Evolutionary conservation across 2,797 vertebrate species (phyloP), one percentile per base, ranked within the genome.

Genomic region (Etheostoma nigrum): DNA sequence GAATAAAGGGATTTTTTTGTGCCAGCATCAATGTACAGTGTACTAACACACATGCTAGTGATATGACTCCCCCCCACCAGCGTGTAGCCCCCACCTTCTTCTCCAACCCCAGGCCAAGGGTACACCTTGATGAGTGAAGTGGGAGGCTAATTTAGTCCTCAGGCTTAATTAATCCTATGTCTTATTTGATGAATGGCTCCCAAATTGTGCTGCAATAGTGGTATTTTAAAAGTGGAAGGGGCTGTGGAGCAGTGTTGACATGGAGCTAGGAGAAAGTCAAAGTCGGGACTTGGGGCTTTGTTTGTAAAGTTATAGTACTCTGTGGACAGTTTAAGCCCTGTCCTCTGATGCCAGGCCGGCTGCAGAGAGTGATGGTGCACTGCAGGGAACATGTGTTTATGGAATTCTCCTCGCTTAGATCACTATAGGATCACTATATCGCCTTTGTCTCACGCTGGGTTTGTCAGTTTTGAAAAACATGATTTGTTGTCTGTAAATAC

Each of bases 91-190:
- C 89, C 83, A 51, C 82, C 74, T 83, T 59, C 80, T 68, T 75
- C 79, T 80, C 85, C 85, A 81, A 91, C 92, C 89, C 81, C 88
- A 90, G 89, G 92, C 93, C 91, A 93, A 93, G 93, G 94, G 91
- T 94, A 94, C 92, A 95, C 93, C 93, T 94, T 94, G 93, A 95
- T 95, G 93, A 95, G 93, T 91, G 90, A 93, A 90, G 90, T 91
- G 93, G 91, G 93, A 94, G 93, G 91, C 93, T 94, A 95, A 95
- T 94, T 94, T 93, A 93, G 90, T 94, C 94, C 94, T 91, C 91
- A 85, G 93, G 95, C 95, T 95, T 96, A 96, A 96, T 96, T 95
- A 96, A 95, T 95, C 94, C 94, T 89, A 81, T 96, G 95, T 95
- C 95, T 94, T 92, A 78, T 95, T 95, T 96, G 94, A 96, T 96